Evolutionary conservation across 2,113 vertebrate species (phyloP), one percentile per base, ranked within the genome.

Genomic region (Corydoras maculifer): DNA sequence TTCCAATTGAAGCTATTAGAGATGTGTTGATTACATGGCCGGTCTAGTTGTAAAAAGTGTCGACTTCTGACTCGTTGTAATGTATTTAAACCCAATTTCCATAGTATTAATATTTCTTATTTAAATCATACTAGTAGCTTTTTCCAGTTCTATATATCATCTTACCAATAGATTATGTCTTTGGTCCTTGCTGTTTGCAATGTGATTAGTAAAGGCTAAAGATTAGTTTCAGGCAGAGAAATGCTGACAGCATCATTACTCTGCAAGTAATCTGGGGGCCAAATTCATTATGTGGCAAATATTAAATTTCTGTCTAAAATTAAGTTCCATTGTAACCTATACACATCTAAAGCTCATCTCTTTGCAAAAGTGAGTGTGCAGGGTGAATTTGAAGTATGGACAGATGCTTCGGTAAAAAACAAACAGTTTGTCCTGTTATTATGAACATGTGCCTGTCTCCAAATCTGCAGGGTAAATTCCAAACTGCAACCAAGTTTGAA

Each of bases 241-340:
- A 62, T 35, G 55, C 55, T 70, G 62, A 65, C 68, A 69, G 43
- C 62, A 75, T 58, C 48, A 65, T 69, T 62, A 29, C 13, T 65
- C 60, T 58, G 66, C 43, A 18, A 25, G 54, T 59, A 51, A 60
- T 62, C 73, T 70, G 3, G 32, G 25, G 10, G 60, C 67, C 66
- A 75, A 65, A 10, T 64, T 67, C 29, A 13, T 70, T 69, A 75
- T 64, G 67, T 59, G 35, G 32, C 67, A 50, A 65, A 72, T 10
- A 8, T 15, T 43, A 2, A 32, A 58, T 30, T 48, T 55, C 32
- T 54, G 18, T 29, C n/a, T 57, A 57, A 25, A 32, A 50, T n/a
- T 18, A 30, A 9, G 11, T 0, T 8, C 1, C 50, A 65, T 54
- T 5, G 35, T 8, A 43, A 43, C 35, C 35, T 8, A 43, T 43